phyloP scores from a whole-genome alignment of 2,888 invertebrate species.

The Caenorhabditis wallacei region DNA sequence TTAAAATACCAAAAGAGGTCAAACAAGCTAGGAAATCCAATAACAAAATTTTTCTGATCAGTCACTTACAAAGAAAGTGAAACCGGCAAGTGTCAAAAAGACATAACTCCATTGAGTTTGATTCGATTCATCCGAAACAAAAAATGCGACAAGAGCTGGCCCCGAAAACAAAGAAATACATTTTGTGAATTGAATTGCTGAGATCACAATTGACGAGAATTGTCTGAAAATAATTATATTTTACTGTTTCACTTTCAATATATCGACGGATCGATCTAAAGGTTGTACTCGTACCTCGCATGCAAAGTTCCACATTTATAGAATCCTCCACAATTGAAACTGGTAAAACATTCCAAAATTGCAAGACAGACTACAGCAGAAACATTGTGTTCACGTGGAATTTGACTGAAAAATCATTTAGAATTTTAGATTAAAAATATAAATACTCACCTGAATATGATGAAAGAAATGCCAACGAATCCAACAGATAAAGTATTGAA shows the following conservation, averaged over 20 bases:
- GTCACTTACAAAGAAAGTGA: constrained; percentile 50
- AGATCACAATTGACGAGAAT: constrained; percentile 70
- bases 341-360: constrained; percentile 70
- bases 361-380: constrained; percentile 63
- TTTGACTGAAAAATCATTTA: constrained; percentile 26
- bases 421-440: background rate
- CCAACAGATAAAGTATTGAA: constrained; percentile 74
- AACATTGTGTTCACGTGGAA: constrained; percentile 50
- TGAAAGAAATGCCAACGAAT: constrained; percentile 67
- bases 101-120: constrained; percentile 61
- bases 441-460: constrained; percentile 50
- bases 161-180: constrained; percentile 75
- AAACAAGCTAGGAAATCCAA: no score
- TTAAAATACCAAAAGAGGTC: no score
- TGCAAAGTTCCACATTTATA: constrained; percentile 78
- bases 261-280: no score
- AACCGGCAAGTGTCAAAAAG: constrained; percentile 42
- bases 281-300: no score
- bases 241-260: no score
- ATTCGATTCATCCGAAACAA: constrained; percentile 70
- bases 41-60: no score
- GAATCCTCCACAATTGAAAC: constrained; percentile 77
- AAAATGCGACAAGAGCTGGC: constrained; percentile 72
- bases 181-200: constrained; percentile 76
- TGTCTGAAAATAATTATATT: no score